A percentile compares a stretch with the other conserved stretches of the same genome.
Conservation (phyloP, 2,888 invertebrate species). For the Dryadula phaetusa region DNA sequence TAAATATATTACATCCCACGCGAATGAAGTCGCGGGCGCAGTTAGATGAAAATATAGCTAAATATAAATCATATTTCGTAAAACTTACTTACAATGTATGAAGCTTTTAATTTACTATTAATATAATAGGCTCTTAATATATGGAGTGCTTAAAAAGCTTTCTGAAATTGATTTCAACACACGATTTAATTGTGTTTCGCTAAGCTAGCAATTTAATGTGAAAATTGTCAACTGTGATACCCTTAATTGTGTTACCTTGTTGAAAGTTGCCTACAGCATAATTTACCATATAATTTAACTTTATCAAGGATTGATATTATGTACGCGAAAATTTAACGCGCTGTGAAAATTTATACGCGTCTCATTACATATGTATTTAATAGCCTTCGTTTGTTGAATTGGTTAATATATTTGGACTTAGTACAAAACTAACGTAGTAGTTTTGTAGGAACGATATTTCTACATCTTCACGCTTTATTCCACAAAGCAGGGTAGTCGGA, state of each 20-base stretch:
- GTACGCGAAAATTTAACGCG: background rate
- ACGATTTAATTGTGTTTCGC: constrained; percentile 19
- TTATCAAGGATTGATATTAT: constrained; percentile 6
- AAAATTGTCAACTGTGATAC: constrained; percentile 30
- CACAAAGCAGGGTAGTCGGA: no score
- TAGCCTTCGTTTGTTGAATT: background rate
- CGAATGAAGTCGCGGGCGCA: no score
- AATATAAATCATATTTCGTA: background rate
- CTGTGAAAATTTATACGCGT: background rate
- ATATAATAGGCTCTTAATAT: background rate
- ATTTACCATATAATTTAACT: constrained; percentile 21
- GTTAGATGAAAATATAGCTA: background rate
- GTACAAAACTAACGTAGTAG: background rate
- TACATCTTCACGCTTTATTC: no score
- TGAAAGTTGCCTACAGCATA: constrained; percentile 14
- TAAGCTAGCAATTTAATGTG: constrained; percentile 19
- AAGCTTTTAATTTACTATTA: background rate
- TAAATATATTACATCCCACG: no score
- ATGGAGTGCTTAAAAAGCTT: background rate
- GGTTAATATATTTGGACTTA: background rate
- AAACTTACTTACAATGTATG: background rate
- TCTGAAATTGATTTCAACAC: constrained; percentile 12
- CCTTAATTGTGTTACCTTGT: constrained; percentile 28
- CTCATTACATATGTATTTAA: background rate
- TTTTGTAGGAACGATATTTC: no score